A percentile compares a stretch with the other conserved stretches of the same genome.
Conservation (phyloP, 2,797 vertebrate genomes). For the Peromyscus eremicus region DNA sequence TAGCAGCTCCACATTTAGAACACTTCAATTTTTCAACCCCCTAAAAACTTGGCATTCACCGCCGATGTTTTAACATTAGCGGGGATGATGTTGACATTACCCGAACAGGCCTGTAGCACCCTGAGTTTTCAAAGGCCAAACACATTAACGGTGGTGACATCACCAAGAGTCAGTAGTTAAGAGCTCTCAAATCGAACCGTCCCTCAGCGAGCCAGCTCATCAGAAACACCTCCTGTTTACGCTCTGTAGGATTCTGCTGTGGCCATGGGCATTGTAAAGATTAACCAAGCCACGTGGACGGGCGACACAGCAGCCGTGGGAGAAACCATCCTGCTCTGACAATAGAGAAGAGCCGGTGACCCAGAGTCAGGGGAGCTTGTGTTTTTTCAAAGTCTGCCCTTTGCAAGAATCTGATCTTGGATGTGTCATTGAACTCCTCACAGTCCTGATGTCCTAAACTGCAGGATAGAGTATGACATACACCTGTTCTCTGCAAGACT, state of each 20-base stretch:
- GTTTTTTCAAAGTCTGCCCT: background rate
- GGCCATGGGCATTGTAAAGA: constrained; percentile 77
- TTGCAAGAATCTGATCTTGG: constrained; percentile 4
- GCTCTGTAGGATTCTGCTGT: constrained; percentile 61
- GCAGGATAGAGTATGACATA: background rate
- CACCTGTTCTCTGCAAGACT: background rate
- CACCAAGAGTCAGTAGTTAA: constrained; percentile 70
- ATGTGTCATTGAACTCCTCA: background rate
- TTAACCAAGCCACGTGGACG: constrained; percentile 73
- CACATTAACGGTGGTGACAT: constrained; percentile 70
- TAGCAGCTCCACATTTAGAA: constrained; percentile 49
- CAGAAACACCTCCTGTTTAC: constrained; percentile 75
- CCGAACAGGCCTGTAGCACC: constrained; percentile 44
- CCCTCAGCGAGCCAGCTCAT: constrained; percentile 52
- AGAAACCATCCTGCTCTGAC: constrained; percentile 44
- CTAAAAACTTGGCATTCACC: constrained; percentile 62
- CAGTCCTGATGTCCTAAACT: background rate
- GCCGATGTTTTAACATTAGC: constrained; percentile 56
- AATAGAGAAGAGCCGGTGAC: background rate
- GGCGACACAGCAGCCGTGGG: background rate
- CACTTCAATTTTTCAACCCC: background rate
- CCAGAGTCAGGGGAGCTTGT: background rate
- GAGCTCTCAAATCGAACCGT: constrained; percentile 61
- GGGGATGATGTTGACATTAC: constrained; percentile 71
- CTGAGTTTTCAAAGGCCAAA: constrained; percentile 77